These are phyloP conservation scores for Spicauda simplicius DNA, from an alignment of 2,888 invertebrate genomes.

Conservation along the genomic window DNA sequence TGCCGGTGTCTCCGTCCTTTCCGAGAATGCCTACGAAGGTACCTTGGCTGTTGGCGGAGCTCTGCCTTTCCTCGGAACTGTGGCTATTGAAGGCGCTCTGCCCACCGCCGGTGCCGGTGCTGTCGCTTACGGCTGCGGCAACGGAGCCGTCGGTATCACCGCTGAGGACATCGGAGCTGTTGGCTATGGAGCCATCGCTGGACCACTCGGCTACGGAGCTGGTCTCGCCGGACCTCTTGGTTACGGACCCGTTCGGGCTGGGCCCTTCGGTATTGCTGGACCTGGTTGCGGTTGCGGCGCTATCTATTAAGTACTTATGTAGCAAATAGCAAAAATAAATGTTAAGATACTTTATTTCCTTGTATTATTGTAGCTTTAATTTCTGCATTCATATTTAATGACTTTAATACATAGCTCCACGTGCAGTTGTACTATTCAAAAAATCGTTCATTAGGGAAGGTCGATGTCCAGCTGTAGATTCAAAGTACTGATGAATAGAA, in stretches of 20 bases:
- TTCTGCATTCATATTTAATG: too few relatives aligned
- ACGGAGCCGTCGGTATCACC: conserved; percentile 45
- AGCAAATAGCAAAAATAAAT: too few relatives aligned
- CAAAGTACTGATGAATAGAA: too few relatives aligned
- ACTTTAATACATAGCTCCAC: too few relatives aligned
- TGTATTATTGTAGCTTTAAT: too few relatives aligned
- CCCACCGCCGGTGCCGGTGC: too few relatives aligned
- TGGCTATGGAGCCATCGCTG: conserved; percentile 6
- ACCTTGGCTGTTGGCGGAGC: neutral
- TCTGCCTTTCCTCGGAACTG: conserved; percentile 41
- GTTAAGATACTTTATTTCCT: too few relatives aligned
- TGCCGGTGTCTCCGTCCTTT: conserved; percentile 45
- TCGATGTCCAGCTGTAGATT: too few relatives aligned
- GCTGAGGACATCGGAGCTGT: conserved; percentile 10
- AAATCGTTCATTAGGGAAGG: too few relatives aligned
- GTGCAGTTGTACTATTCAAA: too few relatives aligned
- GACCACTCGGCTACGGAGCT: conserved; percentile 40
- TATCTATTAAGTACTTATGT: too few relatives aligned
- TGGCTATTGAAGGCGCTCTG: conserved; percentile 36
- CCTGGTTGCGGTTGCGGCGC: too few relatives aligned
- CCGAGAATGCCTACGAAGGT: conserved; percentile 37
- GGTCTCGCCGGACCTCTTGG: conserved; percentile 22
- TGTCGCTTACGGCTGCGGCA: conserved; percentile 38
- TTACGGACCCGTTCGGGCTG: neutral
- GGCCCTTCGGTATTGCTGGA: neutral